Conservation (phyloP, 2,888 invertebrate genomes). For the Lamellibrachia satsuma region DNA sequence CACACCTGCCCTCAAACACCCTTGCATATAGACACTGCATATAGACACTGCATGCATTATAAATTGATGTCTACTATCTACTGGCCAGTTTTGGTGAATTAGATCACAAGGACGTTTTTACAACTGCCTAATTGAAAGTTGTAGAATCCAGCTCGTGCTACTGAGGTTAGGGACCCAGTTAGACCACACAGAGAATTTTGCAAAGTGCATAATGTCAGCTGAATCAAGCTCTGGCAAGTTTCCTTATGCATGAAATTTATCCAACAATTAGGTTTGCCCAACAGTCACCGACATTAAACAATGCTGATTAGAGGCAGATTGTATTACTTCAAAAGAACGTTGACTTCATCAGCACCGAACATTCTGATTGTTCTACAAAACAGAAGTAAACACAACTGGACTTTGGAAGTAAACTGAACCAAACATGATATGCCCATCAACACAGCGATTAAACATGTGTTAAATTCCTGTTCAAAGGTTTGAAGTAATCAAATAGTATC, state of each 20-base stretch:
- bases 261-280: neutral
- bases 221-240: too few relatives aligned
- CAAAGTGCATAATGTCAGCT: too few relatives aligned
- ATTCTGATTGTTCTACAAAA: neutral
- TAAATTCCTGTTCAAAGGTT: neutral
- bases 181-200: too few relatives aligned
- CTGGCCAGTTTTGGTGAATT: too few relatives aligned
- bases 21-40: neutral
- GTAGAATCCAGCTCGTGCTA: too few relatives aligned
- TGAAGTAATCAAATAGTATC: neutral
- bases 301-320: constrained; percentile 12
- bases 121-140: too few relatives aligned
- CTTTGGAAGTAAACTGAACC: constrained; percentile 1
- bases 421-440: neutral
- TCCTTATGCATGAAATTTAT: neutral
- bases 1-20: neutral
- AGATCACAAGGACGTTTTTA: too few relatives aligned
- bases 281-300: neutral
- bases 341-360: neutral
- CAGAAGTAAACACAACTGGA: neutral
- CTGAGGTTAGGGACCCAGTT: too few relatives aligned
- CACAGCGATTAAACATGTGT: neutral
- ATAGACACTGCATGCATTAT: neutral
- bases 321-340: neutral
- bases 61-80: too few relatives aligned